phyloP scores from a whole-genome alignment of 2,113 vertebrate genomes.

The Felis chaus region DNA sequence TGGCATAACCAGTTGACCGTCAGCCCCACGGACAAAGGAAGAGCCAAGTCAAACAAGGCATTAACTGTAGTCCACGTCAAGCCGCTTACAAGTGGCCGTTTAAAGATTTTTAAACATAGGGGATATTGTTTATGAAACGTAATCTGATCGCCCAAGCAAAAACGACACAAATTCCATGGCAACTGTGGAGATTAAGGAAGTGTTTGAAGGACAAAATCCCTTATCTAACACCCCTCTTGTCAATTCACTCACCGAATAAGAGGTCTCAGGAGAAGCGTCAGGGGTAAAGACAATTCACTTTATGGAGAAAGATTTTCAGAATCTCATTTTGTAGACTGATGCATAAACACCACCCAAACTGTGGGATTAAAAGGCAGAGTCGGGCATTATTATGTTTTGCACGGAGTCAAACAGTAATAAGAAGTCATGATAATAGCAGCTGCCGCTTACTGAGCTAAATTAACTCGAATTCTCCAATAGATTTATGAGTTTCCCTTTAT shows the following conservation, averaged over 20 bases:
- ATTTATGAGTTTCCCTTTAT: neutral
- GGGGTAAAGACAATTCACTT: neutral
- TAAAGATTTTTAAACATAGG: conserved; percentile 53
- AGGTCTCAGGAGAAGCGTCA: neutral
- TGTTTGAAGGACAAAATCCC: conserved; percentile 28
- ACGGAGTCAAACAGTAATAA: neutral
- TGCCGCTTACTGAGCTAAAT: neutral
- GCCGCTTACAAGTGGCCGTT: neutral
- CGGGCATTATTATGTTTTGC: neutral
- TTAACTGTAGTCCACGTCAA: neutral
- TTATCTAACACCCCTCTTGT: neutral
- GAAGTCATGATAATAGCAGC: neutral
- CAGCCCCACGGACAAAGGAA: rapidly evolving
- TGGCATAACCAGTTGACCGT: no score
- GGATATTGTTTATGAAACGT: conserved; percentile 39
- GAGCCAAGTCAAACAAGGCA: neutral
- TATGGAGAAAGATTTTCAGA: neutral
- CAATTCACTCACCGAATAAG: neutral
- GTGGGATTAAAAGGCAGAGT: neutral
- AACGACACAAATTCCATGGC: conserved; percentile 23
- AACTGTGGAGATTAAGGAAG: conserved; percentile 25
- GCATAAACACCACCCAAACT: neutral
- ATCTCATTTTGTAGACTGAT: neutral
- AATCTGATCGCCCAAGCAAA: conserved; percentile 39
- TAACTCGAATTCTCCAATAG: neutral